Evolutionary conservation across 2,797 vertebrate genomes (phyloP).

Genomic region (Rhinoraja longicauda): DNA sequence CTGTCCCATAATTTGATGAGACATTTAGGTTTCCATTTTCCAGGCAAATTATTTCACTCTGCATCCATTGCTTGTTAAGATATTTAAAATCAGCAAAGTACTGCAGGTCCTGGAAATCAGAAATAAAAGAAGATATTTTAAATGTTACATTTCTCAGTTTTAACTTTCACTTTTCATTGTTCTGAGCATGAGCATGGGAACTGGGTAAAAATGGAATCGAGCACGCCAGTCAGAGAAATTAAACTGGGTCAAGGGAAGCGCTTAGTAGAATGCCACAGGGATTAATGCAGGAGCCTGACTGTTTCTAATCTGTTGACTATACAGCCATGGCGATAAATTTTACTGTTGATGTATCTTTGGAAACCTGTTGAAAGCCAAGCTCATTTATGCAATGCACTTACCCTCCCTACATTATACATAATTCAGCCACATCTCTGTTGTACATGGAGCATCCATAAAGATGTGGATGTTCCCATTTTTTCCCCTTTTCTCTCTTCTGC

Average conservation of each 20-base stretch:
- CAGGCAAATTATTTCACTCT: not conserved
- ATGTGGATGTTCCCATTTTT: too few relatives aligned
- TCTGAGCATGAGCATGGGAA: not conserved
- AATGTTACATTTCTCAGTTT: not conserved
- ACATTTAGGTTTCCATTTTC: not conserved
- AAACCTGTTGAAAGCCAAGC: too few relatives aligned
- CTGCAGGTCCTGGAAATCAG: not conserved
- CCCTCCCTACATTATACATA: too few relatives aligned
- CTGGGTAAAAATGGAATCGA: not conserved
- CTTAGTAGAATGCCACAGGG: not conserved
- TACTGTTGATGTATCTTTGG: too few relatives aligned
- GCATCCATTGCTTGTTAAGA: not conserved
- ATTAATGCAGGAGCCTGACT: not conserved
- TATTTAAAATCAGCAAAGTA: not conserved
- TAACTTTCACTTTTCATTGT: not conserved
- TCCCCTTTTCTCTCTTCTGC: too few relatives aligned
- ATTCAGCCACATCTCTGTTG: too few relatives aligned
- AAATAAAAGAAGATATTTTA: not conserved
- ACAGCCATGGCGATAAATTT: not conserved
- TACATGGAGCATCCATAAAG: too few relatives aligned
- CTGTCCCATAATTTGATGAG: not conserved
- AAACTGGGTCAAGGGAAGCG: not conserved
- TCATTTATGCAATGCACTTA: too few relatives aligned
- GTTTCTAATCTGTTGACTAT: not conserved
- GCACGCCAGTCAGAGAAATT: not conserved